phyloP scores from a whole-genome alignment of 2,797 vertebrate species.

The Crenichthys baileyi region DNA sequence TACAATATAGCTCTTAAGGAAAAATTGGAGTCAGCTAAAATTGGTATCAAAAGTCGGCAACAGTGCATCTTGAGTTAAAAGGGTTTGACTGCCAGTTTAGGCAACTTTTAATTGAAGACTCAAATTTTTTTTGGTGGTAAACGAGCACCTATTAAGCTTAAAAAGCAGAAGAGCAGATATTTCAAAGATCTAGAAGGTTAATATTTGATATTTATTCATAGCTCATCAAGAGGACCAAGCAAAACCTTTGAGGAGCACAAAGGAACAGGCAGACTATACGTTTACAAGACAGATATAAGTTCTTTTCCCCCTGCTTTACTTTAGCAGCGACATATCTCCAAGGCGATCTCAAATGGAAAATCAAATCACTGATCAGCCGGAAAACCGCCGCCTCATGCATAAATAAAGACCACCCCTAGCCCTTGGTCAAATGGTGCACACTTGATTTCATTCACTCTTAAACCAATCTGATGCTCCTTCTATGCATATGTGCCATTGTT shows the following conservation, averaged over 20 bases:
- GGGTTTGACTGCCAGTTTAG: not conserved
- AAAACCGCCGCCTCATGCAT: constrained; percentile 62
- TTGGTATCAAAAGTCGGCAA: not conserved
- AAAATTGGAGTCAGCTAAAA: not conserved
- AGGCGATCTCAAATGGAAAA: constrained; percentile 33
- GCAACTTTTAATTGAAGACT: not conserved
- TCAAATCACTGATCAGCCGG: constrained; percentile 65
- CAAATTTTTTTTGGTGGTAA: not conserved
- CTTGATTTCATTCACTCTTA: constrained; percentile 37
- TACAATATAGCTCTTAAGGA: not conserved
- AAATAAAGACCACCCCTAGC: constrained; percentile 55
- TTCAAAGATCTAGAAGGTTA: not conserved
- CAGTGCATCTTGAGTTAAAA: not conserved
- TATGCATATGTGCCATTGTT: constrained; percentile 47
- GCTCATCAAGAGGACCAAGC: not conserved
- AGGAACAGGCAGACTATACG: not conserved
- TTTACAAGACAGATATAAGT: not conserved
- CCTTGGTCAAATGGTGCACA: constrained; percentile 9
- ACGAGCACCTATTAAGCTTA: not conserved
- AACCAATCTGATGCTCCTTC: constrained; percentile 23
- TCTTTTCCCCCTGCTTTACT: constrained; percentile 6
- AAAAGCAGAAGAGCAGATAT: not conserved
- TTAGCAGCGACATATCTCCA: constrained; percentile 32
- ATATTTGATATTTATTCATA: not conserved
- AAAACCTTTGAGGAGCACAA: not conserved